Evolutionary conservation across 2,888 invertebrate species (phyloP).

Genomic region (Parasteatoda lunata): DNA sequence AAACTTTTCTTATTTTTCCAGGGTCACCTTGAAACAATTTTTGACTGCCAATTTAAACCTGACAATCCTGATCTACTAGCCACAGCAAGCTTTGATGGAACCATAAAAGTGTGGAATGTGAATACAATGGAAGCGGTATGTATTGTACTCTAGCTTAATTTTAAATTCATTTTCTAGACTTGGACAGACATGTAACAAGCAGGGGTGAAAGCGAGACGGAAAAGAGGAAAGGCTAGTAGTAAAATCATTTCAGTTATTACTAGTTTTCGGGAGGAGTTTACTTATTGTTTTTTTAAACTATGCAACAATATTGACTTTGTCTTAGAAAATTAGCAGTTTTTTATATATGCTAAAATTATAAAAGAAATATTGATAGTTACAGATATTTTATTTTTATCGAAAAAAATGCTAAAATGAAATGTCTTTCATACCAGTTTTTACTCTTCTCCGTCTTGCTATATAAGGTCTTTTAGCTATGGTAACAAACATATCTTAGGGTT

Average conservation of each 20-base stretch:
- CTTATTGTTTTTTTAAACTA: neutral
- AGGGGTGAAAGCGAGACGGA: neutral
- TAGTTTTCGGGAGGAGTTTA: neutral
- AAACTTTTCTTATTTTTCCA: conserved; percentile 36
- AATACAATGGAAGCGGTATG: conserved; percentile 73
- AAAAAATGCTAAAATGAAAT: too few relatives aligned
- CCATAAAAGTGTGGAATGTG: conserved; percentile 75
- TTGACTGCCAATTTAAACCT: conserved; percentile 76
- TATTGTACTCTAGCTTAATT: neutral
- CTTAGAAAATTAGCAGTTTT: too few relatives aligned
- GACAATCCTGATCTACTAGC: conserved; percentile 74
- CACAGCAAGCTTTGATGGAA: conserved; percentile 76
- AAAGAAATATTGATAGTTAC: too few relatives aligned
- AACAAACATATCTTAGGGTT: too few relatives aligned
- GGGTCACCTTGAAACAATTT: conserved; percentile 76
- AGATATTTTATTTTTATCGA: too few relatives aligned
- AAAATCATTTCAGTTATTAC: neutral
- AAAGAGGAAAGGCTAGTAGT: neutral
- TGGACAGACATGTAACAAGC: neutral
- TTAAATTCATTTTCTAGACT: neutral
- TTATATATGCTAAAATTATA: too few relatives aligned
- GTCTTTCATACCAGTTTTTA: too few relatives aligned
- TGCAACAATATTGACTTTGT: too few relatives aligned
- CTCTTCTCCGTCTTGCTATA: too few relatives aligned
- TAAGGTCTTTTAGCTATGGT: too few relatives aligned